Conservation (phyloP, 2,113 vertebrate species). For the Anhinga anhinga region DNA sequence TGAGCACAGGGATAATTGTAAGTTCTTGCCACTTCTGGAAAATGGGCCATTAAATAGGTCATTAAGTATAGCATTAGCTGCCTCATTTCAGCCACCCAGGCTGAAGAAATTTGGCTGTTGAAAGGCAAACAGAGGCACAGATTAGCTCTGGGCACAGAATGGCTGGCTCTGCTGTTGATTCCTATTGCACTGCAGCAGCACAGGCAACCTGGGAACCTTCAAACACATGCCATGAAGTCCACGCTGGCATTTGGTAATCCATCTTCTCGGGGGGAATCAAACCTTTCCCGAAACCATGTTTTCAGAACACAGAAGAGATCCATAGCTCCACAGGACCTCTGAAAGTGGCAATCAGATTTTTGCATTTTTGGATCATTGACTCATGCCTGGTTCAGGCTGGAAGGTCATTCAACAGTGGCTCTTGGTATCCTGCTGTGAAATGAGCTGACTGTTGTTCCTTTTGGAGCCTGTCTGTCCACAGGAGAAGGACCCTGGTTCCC, state of each 20-base stretch:
- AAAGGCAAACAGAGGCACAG: background rate
- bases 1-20: constrained; percentile 1
- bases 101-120: constrained; percentile 6
- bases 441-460: background rate
- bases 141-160: background rate
- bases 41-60: constrained; percentile 49
- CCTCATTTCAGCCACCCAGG: constrained; percentile 17
- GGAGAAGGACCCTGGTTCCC: background rate
- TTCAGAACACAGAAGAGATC: background rate
- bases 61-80: constrained; percentile 26
- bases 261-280: background rate
- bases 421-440: background rate
- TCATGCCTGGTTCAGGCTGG: background rate
- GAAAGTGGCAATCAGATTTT: background rate
- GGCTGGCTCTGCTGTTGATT: background rate
- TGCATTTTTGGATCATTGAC: background rate
- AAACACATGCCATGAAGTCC: background rate
- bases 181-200: background rate
- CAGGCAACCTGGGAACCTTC: background rate
- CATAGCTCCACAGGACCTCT: background rate
- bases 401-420: background rate
- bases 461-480: background rate
- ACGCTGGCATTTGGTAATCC: background rate
- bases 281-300: background rate
- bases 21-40: constrained; percentile 48